Conservation (phyloP, 2,797 vertebrate genomes). For the Manis javanica region DNA sequence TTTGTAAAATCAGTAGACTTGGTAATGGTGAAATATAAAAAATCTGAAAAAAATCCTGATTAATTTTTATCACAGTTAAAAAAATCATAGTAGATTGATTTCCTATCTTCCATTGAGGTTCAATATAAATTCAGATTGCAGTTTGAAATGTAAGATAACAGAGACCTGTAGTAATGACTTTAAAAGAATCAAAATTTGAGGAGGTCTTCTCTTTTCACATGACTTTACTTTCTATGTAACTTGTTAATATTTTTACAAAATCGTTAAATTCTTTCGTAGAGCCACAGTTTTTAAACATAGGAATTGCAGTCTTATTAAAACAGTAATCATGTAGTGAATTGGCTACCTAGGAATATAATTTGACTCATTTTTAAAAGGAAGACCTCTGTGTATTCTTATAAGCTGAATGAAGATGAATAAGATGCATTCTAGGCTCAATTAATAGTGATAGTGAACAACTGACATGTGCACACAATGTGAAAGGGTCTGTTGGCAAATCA, state of each 20-base stretch:
- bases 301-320: constrained; percentile 1
- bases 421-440: not conserved
- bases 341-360: not conserved
- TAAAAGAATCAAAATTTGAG: constrained; percentile 11
- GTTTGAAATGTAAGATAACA: not conserved
- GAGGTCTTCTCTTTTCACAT: not conserved
- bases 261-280: not conserved
- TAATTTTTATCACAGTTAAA: not conserved
- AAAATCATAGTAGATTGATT: not conserved
- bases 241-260: constrained; percentile 27
- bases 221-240: constrained; percentile 6
- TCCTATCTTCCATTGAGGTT: not conserved
- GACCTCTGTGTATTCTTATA: not conserved
- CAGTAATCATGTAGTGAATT: not conserved
- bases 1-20: not conserved
- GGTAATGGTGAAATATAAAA: not conserved
- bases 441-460: not conserved
- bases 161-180: not conserved
- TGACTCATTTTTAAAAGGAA: not conserved
- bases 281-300: not conserved
- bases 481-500: constrained; percentile 11
- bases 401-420: not conserved
- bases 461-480: not conserved
- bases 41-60: not conserved
- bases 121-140: constrained; percentile 41